Base-by-base conservation (phyloP, 1,140 invertebrate species). In the Diuraphis noxia region DNA sequence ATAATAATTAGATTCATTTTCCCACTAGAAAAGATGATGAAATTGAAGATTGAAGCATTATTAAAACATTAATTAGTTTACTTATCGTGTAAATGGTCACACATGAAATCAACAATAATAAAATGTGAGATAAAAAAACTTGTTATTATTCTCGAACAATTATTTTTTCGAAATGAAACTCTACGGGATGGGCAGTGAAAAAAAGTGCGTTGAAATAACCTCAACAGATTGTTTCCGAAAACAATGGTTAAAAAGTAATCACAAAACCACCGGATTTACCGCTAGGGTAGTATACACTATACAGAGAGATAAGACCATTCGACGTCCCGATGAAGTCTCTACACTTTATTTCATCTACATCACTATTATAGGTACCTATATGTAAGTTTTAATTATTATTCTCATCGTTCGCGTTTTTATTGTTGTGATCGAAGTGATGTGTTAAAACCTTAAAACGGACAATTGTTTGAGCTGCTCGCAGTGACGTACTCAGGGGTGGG, bases 151-250 rank as follows among this genome's bases (percentile, higher is more conserved):
- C 3, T 63, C 30, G 30, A 63, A 63, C 5, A 63, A 30, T 30
- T 7, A 0, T 25, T 30, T 30, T 10, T 7, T 8, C 13, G 13
- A n/a, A 6, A 30, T 17, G 3, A n/a, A 63, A 13, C 4, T 21
- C 1, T 21, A 17, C 2, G 0, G 1, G 46, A 0, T 21, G 46
- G 46, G 43, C 17, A n/a, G 0, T 4, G 21, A n/a, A n/a, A n/a
- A n/a, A 6, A 63, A n/a, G 9, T 25, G 0, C 30, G 56, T n/a
- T 63, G 4, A 4, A 63, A 63, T 63, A 30, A 30, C 13, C 10
- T 56, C 8, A 10, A 63, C 4, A n/a, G 17, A 63, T n/a, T 1
- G 30, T 63, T 63, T n/a, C n/a, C 10, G 3, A n/a, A 63, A 63
- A 63, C 25, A 63, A 63, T 13, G 30, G 56, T 30, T 43, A 30